Evolutionary conservation across 1,140 invertebrate genomes (phyloP), one percentile per base, ranked within the genome.

Genomic region (Diorhabda carinulata): DNA sequence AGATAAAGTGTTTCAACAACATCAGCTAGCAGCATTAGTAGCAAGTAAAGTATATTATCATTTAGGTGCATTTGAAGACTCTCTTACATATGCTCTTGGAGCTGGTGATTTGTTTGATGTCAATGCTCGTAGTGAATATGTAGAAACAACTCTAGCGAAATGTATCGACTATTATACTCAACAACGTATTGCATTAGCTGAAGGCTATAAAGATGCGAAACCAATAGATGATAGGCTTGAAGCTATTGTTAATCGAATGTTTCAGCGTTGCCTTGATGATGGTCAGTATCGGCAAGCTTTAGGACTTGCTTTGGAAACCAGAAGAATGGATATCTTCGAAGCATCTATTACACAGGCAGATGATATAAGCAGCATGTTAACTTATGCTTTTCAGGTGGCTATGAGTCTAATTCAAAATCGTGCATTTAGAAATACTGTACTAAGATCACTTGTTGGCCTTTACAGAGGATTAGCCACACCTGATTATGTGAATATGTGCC

Each of bases 21-120:
- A 94, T 77, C 89, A 98, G 76, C 82, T 98, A 59, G 98, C 98
- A 63, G 97, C 97, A 43, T 87, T 99, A 71, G 95, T 99, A 42
- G 97, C 96, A 4, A 98, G 97, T 73, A 99, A 99, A 85, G 96
- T 99, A 4, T 99, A 98, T 79, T 98, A 98, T 83, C 96, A 99
- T 82, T 85, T 99, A 62, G 96, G 96, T 43, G 94, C 94, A 4
- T 98, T 97, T 84, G 93, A 97, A 81, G 95, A 98, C 83, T 96
- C 97, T 0, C 80, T 99, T 67, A 94, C 92, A 44, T 98, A 96
- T 85, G 96, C 97, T 47, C 84, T 98, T 8, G 93, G 95, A 64
- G 95, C 97, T 77, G 95, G 95, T 61, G 88, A 93, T 76, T 83
- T 98, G 1, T 98, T 99, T 82, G 94, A 98, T 84, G 93, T 98